A percentile compares a stretch with the other conserved stretches of the same genome.
Conservation (phyloP, 92 coral and sea anemone genomes). For the Hydrozoanthus gracilis region DNA sequence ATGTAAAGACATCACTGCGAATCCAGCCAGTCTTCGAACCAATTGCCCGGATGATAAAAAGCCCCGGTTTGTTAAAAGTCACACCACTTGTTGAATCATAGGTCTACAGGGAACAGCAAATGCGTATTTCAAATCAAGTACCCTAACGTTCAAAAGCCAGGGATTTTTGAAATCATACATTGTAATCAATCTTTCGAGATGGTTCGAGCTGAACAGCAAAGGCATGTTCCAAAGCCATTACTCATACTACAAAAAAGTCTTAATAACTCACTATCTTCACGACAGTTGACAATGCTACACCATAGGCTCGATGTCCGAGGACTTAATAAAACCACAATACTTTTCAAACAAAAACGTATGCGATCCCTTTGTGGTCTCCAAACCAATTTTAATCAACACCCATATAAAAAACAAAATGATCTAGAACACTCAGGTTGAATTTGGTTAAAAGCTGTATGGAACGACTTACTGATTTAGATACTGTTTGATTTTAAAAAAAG, state of each 20-base stretch:
- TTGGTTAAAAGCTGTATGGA: neutral
- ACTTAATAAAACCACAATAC: too few relatives aligned
- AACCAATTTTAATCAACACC: too few relatives aligned
- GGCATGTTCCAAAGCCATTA: too few relatives aligned
- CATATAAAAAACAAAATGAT: too few relatives aligned
- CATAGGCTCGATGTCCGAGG: too few relatives aligned
- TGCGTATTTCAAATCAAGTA: neutral
- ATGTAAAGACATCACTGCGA: conserved; percentile 67
- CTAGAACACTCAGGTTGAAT: too few relatives aligned
- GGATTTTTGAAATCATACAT: neutral
- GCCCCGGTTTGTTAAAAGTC: conserved; percentile 55
- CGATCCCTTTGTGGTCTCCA: too few relatives aligned
- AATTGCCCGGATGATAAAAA: conserved; percentile 71
- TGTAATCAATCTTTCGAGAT: neutral
- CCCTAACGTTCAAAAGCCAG: neutral
- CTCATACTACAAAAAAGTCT: too few relatives aligned
- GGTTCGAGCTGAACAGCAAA: too few relatives aligned
- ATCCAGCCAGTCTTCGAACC: conserved; percentile 79
- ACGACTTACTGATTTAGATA: neutral
- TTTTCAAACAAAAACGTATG: too few relatives aligned
- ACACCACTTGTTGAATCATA: conserved; percentile 71
- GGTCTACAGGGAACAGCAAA: conserved; percentile 38
- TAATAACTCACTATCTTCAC: too few relatives aligned
- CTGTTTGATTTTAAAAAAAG: neutral
- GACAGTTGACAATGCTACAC: too few relatives aligned